Conservation (phyloP, 2,797 vertebrate genomes). For the Erithacus rubecula region DNA sequence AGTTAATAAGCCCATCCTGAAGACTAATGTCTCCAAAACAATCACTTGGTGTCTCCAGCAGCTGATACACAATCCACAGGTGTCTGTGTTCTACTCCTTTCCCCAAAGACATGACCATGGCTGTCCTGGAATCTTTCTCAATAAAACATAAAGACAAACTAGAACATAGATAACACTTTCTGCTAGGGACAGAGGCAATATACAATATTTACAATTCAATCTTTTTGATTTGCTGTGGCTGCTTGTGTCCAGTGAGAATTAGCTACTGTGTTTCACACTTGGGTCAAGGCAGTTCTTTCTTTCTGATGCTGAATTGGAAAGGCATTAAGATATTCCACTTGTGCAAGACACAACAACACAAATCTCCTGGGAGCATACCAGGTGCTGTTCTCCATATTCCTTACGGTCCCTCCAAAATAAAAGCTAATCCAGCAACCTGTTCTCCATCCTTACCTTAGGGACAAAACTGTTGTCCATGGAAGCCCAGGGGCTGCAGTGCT, state of each 20-base stretch:
- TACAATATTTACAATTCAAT: not conserved
- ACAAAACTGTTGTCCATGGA: not conserved
- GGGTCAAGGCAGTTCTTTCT: not conserved
- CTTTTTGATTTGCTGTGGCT: not conserved
- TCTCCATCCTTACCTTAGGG: not conserved
- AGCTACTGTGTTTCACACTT: not conserved
- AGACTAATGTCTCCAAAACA: not conserved
- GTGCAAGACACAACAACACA: not conserved
- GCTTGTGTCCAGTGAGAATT: not conserved
- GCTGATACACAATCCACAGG: rapidly evolving
- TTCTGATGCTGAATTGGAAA: not conserved
- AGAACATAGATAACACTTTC: not conserved
- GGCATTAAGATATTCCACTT: not conserved
- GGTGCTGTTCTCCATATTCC: not conserved
- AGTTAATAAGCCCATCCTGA: not conserved
- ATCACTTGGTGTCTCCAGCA: not conserved
- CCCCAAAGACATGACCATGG: not conserved
- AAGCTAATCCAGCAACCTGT: not conserved
- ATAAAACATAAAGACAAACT: not conserved
- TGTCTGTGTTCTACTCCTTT: not conserved
- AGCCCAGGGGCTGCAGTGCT: not conserved
- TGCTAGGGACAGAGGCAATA: not conserved
- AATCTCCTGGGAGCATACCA: not conserved
- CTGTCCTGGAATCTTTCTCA: not conserved
- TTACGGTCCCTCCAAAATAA: not conserved